A percentile compares a stretch with the other conserved stretches of the same genome.
These are phyloP conservation scores for Lucilia cuprina DNA, from an alignment of 1,140 invertebrate genomes.

Conservation along the genomic window DNA sequence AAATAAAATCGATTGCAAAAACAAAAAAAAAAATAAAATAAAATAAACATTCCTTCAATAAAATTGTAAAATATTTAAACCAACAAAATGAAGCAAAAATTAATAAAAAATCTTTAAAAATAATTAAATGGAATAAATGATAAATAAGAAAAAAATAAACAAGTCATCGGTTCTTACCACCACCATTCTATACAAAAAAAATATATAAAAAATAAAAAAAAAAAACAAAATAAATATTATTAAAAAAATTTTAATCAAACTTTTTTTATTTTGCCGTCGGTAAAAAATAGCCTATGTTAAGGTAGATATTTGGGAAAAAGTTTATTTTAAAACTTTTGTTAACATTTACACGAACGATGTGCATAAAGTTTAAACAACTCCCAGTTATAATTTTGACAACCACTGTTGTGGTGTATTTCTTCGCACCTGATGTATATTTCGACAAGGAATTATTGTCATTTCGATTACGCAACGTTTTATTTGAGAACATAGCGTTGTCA, in stretches of 20 bases:
- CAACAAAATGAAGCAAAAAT: not conserved
- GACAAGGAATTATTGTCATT: too few species aligned
- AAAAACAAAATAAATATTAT: constrained; percentile 17
- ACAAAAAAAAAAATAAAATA: not conserved
- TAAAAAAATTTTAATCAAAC: not conserved
- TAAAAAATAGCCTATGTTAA: not conserved
- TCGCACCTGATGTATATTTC: too few species aligned
- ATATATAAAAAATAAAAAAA: constrained; percentile 27
- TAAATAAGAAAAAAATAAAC: constrained; percentile 9
- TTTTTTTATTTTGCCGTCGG: not conserved
- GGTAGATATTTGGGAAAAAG: too few species aligned
- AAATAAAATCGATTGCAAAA: not conserved
- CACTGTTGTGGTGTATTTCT: too few species aligned
- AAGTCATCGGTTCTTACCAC: constrained; percentile 32
- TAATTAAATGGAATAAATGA: constrained; percentile 29
- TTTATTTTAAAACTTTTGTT: too few species aligned
- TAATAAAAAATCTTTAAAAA: constrained; percentile 2
- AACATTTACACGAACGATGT: too few species aligned
- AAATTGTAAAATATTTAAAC: constrained; percentile 21
- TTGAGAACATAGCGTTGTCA: too few species aligned
- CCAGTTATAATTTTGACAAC: too few species aligned
- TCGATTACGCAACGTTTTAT: too few species aligned
- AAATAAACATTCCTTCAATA: constrained; percentile 32
- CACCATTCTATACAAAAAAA: constrained; percentile 30
- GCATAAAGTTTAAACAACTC: too few species aligned